phyloP scores from a whole-genome alignment of 1,140 invertebrate genomes.

The Sycobia sp. region DNA sequence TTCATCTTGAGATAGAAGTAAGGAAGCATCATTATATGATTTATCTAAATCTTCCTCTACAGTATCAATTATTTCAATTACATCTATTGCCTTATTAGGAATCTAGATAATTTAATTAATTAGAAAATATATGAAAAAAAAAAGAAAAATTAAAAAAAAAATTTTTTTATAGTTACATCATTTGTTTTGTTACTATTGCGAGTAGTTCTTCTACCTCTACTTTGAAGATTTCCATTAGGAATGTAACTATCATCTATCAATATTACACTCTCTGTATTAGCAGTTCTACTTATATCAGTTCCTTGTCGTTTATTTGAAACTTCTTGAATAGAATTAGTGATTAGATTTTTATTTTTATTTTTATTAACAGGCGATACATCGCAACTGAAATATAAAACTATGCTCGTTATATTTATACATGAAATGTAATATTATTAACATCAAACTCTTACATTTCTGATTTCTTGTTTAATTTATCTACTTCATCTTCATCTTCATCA shows the following conservation, averaged over 20 bases:
- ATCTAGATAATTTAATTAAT: not conserved
- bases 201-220: not conserved
- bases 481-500: not conserved
- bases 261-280: conserved; percentile 5
- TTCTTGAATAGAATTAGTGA: not conserved
- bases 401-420: no score
- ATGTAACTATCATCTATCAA: not conserved
- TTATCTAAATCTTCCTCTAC: conserved; percentile 20
- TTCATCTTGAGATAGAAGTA: conserved; percentile 20
- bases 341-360: not conserved
- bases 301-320: not conserved
- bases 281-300: not conserved
- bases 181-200: not conserved
- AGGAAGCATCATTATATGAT: conserved; percentile 6
- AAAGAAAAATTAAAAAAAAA: not conserved
- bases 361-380: not conserved
- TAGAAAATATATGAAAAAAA: not conserved
- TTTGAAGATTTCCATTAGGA: not conserved
- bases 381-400: not conserved
- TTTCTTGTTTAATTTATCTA: not conserved
- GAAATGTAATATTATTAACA: not conserved
- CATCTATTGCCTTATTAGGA: not conserved
- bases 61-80: conserved; percentile 3
- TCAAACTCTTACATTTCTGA: not conserved
- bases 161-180: not conserved